Conservation (phyloP, 2,113 vertebrate species). For the Sapayoa aenigma region DNA sequence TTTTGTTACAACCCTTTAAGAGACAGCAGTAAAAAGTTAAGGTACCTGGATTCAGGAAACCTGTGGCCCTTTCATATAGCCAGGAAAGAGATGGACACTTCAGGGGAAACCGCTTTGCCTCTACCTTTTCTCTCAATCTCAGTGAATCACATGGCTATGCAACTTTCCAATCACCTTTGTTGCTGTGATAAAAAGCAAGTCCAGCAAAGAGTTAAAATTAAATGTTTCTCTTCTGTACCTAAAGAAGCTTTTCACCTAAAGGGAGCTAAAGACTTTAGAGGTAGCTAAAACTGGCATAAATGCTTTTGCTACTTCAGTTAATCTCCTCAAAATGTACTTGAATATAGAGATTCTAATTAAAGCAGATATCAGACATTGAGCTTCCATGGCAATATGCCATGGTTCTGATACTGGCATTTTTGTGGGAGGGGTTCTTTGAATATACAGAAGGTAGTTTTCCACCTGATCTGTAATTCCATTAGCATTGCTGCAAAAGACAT, state of each 20-base stretch:
- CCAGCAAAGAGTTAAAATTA: not conserved
- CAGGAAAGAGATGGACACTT: not conserved
- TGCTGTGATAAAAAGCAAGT: not conserved
- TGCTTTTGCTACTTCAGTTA: not conserved
- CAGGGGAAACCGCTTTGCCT: not conserved
- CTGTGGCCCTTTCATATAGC: not conserved
- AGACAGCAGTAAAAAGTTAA: not conserved
- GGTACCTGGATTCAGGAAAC: not conserved
- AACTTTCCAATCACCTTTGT: not conserved
- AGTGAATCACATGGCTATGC: not conserved
- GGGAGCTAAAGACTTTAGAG: too few relatives aligned
- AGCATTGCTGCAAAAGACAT: not conserved
- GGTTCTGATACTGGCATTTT: not conserved
- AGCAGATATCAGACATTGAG: not conserved
- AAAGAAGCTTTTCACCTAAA: not conserved
- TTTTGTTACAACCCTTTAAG: not conserved
- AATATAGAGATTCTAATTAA: not conserved
- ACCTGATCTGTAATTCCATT: not conserved
- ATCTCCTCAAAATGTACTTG: not conserved
- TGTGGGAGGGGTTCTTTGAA: not conserved
- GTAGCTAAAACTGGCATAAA: not conserved
- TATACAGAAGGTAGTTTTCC: not conserved
- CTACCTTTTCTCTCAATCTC: not conserved
- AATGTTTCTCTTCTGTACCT: not conserved
- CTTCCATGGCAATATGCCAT: not conserved